Evolutionary conservation across 2,888 invertebrate species (phyloP).

Genomic region (Thereva unica): DNA sequence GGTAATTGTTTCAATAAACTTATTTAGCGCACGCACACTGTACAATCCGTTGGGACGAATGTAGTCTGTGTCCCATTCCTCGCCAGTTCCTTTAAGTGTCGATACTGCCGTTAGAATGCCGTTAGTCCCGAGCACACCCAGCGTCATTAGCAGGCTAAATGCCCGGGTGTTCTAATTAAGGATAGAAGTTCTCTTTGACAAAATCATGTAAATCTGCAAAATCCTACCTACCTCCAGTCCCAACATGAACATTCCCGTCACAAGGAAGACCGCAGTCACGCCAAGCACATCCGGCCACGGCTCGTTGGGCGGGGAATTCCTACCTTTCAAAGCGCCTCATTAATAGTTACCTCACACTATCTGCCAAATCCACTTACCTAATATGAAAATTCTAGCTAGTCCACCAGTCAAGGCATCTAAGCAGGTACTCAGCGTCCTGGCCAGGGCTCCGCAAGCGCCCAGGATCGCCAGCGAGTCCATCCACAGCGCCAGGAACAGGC

Average conservation of each 20-base stretch:
- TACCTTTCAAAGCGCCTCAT: slow-evolving; percentile 46
- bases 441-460: slow-evolving; percentile 61
- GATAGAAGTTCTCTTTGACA: slow-evolving; percentile 4
- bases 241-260: slow-evolving; percentile 63
- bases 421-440: slow-evolving; percentile 63
- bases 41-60: slow-evolving; percentile 55
- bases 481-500: slow-evolving; percentile 61
- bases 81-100: slow-evolving; percentile 51
- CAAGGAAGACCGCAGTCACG: slow-evolving; percentile 61
- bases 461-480: slow-evolving; percentile 61
- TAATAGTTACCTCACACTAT: background rate
- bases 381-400: slow-evolving; percentile 61
- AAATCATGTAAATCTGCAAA: background rate
- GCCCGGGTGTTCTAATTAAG: slow-evolving; percentile 53
- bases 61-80: slow-evolving; percentile 53
- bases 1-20: background rate
- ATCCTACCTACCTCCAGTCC: slow-evolving; percentile 60
- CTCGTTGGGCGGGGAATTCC: slow-evolving; percentile 58
- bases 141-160: slow-evolving; percentile 56
- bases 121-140: slow-evolving; percentile 55
- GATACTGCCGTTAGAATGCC: slow-evolving; percentile 54
- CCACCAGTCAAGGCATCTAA: slow-evolving; percentile 64
- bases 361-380: slow-evolving; percentile 52
- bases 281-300: slow-evolving; percentile 66
- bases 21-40: slow-evolving; percentile 50